These are phyloP conservation scores for Conistra vaccinii DNA, from an alignment of 2,888 invertebrate genomes.

Conservation along the genomic window DNA sequence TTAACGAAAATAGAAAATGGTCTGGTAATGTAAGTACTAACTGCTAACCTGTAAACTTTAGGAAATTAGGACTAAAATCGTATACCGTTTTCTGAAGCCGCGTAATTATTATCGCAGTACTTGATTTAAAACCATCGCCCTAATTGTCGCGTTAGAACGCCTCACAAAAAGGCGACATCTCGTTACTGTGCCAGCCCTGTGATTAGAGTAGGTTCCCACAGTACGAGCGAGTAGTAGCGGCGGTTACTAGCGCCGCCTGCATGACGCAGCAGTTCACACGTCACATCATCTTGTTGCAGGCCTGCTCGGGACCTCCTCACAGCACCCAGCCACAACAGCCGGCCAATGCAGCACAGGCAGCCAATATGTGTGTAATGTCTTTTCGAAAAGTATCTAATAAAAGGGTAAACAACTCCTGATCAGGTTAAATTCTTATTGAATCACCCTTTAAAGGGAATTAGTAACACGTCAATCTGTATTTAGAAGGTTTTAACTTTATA, in stretches of 20 bases:
- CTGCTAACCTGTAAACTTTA: not conserved
- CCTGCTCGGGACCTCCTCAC: not conserved
- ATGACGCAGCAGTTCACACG: slow-evolving; percentile 80
- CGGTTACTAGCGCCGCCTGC: not conserved
- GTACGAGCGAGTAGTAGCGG: not conserved
- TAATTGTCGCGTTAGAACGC: not conserved
- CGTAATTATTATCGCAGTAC: not conserved
- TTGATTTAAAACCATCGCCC: not conserved
- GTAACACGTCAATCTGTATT: not conserved
- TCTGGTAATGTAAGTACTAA: not conserved
- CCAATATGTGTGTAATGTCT: slow-evolving; percentile 11
- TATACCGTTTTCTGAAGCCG: not conserved
- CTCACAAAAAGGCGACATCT: slow-evolving; percentile 11
- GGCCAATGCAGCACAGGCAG: not conserved
- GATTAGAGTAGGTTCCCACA: slow-evolving; percentile 38
- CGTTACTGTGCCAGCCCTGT: slow-evolving; percentile 12
- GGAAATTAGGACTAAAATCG: not conserved
- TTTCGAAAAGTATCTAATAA: not conserved
- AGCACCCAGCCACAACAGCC: not conserved
- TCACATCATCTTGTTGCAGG: slow-evolving; percentile 23
- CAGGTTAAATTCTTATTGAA: not conserved
- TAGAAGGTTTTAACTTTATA: not conserved
- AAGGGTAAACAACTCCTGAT: not conserved
- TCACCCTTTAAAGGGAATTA: not conserved
- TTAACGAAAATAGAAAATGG: too few species aligned